These are phyloP conservation scores for Halcyon badia DNA, from an alignment of 2,797 vertebrate species.

Conservation along the genomic window DNA sequence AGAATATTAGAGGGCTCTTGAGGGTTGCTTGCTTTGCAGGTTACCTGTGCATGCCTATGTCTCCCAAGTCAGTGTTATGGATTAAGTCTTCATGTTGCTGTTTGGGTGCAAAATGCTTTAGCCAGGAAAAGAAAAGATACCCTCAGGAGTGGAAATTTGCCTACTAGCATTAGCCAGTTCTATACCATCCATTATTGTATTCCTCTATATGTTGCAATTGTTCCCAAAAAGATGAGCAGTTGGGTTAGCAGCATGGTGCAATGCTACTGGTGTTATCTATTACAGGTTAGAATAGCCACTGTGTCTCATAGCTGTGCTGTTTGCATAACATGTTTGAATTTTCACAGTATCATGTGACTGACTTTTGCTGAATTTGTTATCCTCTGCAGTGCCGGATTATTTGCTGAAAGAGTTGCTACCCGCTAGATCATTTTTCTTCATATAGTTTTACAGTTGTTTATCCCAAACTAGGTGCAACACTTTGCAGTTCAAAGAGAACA, in stretches of 20 bases:
- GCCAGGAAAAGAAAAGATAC: background rate
- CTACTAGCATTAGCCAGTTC: background rate
- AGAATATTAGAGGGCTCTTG: background rate
- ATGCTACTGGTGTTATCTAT: background rate
- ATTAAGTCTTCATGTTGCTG: background rate
- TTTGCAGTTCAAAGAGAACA: background rate
- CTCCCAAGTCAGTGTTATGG: background rate
- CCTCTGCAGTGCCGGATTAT: background rate
- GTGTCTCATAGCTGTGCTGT: background rate
- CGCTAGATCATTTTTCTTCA: background rate
- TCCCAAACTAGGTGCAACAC: background rate
- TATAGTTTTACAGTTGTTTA: background rate
- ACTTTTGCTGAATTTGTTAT: background rate
- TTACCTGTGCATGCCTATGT: background rate
- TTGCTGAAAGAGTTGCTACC: background rate
- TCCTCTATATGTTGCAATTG: background rate
- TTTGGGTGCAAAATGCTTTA: background rate
- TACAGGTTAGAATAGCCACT: background rate
- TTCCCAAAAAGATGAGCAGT: background rate
- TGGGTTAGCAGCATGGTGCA: accelerated
- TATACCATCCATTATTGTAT: background rate
- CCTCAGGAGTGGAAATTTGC: background rate
- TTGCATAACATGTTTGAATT: background rate
- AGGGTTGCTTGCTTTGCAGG: background rate
- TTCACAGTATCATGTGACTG: background rate